Evolutionary conservation across 2,888 invertebrate genomes (phyloP), one percentile per base, ranked within the genome.

Genomic region (Eupithecia subfuscata): DNA sequence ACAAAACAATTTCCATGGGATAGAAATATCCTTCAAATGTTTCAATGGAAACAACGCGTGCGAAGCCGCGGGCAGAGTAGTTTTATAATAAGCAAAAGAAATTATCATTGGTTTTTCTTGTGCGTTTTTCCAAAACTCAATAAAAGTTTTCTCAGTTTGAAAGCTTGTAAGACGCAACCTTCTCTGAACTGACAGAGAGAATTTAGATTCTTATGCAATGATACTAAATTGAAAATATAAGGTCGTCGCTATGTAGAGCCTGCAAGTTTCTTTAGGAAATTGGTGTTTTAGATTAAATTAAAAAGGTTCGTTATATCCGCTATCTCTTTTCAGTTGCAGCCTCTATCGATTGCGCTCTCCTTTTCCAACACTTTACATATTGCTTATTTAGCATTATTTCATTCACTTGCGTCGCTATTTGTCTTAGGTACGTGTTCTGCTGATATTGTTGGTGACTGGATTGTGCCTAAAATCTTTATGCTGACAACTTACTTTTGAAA

Each of bases 381-480:
- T 91, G 92, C 92, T 93, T 92, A 91, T 91, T 92, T 90, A 90
- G 92, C 93, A 90, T 93, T 92, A 93, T 93, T 92, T 93, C 91
- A 92, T 92, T 89, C 89, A 84, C 85, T 86, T 83, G 83, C 84
- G 85, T 87, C 87, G 85, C 87, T 91, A 91, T 92, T 92, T 92
- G 89, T 91, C 91, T 91, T 89, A n/a, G n/a, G n/a, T n/a, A 84
- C 82, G 80, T 82, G 82, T 88, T 88, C 84, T 83, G 89, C 88
- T 89, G 89, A 89, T 87, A 87, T 86, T 87, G 88, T 88, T 89
- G 87, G 86, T 83, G 52, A 83, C 52, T 68, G n/a, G 71, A 70
- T 71, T 78, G 69, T 71, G 65, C 48, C 30, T n/a, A 0, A 48
- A 48, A 52, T 48, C 68, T 71, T 48, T 40, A 67, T n/a, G 34